phyloP scores from a whole-genome alignment of 1,140 invertebrate genomes.

The Pseudomyrmex flavicornis region DNA sequence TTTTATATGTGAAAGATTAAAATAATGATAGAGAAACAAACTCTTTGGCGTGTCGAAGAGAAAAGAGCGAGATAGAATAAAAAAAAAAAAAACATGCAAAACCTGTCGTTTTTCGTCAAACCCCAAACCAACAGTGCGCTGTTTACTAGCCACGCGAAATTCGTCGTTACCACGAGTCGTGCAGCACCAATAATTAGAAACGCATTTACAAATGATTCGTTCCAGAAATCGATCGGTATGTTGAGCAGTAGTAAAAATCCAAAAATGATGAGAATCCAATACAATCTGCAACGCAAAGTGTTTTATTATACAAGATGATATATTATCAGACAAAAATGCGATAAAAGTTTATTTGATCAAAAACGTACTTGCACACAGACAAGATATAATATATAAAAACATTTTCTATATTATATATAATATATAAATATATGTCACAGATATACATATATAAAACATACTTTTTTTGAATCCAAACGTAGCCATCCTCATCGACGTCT shows the following conservation, averaged over 20 bases:
- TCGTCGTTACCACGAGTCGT: conserved; percentile 87
- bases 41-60: conserved; percentile 78
- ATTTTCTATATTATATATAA: background rate
- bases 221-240: conserved; percentile 91
- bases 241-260: conserved; percentile 90
- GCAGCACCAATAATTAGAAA: conserved; percentile 90
- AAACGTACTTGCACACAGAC: background rate
- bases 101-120: conserved; percentile 89
- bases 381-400: background rate
- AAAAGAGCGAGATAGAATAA: conserved; percentile 74
- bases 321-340: conserved; percentile 29
- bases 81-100: conserved; percentile 79
- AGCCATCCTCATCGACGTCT: conserved; percentile 93
- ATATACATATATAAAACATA: conserved; percentile 75
- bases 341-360: background rate
- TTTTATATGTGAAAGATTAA: background rate
- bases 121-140: conserved; percentile 90
- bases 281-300: conserved; percentile 85
- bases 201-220: conserved; percentile 87
- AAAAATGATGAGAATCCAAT: conserved; percentile 88
- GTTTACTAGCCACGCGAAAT: conserved; percentile 89
- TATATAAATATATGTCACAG: too few relatives aligned
- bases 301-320: conserved; percentile 8
- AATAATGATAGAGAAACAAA: background rate
- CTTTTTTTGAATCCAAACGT: conserved; percentile 94